phyloP scores from a whole-genome alignment of 2,888 invertebrate genomes.

The Drosophila birchii region DNA sequence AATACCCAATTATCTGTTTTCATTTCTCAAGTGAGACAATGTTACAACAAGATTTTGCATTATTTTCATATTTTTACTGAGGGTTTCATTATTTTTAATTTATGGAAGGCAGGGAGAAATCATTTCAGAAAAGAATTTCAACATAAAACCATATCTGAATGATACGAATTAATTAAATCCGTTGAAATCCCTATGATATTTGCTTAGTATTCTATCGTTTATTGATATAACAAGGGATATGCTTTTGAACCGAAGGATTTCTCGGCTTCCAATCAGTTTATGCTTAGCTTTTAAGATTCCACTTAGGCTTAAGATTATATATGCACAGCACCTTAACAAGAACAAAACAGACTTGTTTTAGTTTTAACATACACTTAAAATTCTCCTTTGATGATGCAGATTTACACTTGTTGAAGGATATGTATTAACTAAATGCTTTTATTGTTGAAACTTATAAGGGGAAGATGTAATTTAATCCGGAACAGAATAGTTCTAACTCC shows the following conservation, averaged over 20 bases:
- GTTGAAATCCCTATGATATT: constrained; percentile 1
- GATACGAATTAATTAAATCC: constrained; percentile 2
- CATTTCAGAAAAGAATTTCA: constrained; percentile 1
- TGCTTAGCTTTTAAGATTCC: constrained; percentile 6
- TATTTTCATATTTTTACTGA: not conserved
- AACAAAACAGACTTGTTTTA: constrained; percentile 22
- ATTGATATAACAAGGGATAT: constrained; percentile 55
- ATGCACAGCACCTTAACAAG: constrained; percentile 63
- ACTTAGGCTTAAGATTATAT: constrained; percentile 24
- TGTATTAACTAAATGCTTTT: not conserved
- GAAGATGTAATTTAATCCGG: not conserved
- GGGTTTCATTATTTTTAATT: not conserved
- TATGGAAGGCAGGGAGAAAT: not conserved
- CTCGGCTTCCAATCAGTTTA: constrained; percentile 3
- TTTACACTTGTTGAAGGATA: not conserved
- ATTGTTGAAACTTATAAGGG: not conserved
- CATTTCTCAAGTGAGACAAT: not conserved
- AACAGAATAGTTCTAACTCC: not conserved
- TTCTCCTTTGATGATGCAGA: not conserved
- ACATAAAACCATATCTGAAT: not conserved
- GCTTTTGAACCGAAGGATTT: constrained; percentile 35
- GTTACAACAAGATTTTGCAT: no score
- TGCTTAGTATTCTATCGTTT: not conserved
- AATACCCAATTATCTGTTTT: not conserved
- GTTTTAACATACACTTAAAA: constrained; percentile 7